Evolutionary conservation across 2,797 vertebrate genomes (phyloP).

Genomic region (Antennarius maculatus): DNA sequence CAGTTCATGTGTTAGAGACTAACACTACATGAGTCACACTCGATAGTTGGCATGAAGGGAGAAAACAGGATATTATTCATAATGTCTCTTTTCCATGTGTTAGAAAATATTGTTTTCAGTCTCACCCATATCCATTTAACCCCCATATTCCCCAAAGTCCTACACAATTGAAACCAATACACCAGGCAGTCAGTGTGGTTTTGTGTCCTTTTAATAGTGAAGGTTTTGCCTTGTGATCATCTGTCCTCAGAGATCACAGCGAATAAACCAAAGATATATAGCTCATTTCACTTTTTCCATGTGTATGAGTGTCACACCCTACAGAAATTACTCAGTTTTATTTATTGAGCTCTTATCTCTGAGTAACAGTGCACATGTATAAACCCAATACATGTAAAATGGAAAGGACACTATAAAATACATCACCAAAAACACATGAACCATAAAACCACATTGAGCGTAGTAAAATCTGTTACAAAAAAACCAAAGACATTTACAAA

Average conservation of each 20-base stretch:
- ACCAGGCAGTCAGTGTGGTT: background rate
- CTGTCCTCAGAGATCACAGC: background rate
- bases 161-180: background rate
- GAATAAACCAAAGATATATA: background rate
- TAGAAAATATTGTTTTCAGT: slow-evolving; percentile 30
- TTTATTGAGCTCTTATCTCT: slow-evolving; percentile 64
- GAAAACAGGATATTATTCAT: slow-evolving; percentile 3
- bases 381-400: slow-evolving; percentile 60
- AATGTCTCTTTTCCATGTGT: slow-evolving; percentile 15
- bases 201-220: background rate
- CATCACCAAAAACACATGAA: slow-evolving; percentile 38
- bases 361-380: slow-evolving; percentile 66
- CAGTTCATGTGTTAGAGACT: slow-evolving; percentile 31
- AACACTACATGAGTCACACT: slow-evolving; percentile 51
- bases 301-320: background rate
- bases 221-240: background rate
- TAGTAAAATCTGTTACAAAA: slow-evolving; percentile 49
- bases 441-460: slow-evolving; percentile 46
- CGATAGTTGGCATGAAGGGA: slow-evolving; percentile 30
- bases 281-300: slow-evolving; percentile 1
- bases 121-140: slow-evolving; percentile 3
- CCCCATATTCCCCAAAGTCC: background rate
- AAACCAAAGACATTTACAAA: slow-evolving; percentile 62
- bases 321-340: slow-evolving; percentile 14
- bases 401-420: slow-evolving; percentile 64